phyloP scores from a whole-genome alignment of 2,113 vertebrate genomes.

The Turdus rufiventris region DNA sequence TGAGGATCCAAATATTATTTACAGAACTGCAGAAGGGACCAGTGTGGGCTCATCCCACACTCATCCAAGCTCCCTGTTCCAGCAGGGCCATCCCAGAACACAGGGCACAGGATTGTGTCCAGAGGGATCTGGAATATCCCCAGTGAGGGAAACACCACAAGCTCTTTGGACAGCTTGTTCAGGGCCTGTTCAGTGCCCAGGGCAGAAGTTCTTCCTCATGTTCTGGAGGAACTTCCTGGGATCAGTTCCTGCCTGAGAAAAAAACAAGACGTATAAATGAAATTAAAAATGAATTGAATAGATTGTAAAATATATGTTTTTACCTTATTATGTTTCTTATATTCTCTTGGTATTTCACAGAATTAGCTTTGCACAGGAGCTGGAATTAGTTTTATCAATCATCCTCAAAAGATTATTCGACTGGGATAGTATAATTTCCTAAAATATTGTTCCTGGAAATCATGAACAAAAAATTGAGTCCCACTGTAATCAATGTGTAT shows the following conservation, averaged over 20 bases:
- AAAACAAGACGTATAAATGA: neutral
- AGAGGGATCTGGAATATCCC: neutral
- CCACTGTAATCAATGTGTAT: neutral
- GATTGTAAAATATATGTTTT: neutral
- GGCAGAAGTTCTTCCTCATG: neutral
- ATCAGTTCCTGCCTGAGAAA: neutral
- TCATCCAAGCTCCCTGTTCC: neutral
- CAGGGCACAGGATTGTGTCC: neutral
- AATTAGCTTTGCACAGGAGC: neutral
- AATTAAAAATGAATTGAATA: neutral
- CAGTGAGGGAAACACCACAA: neutral
- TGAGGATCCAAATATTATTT: neutral
- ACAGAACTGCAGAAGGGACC: neutral
- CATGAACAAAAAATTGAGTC: neutral
- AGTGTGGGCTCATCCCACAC: neutral
- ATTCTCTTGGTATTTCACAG: neutral
- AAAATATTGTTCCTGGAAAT: neutral
- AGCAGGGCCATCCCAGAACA: neutral
- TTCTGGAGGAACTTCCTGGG: neutral
- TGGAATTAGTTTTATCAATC: neutral
- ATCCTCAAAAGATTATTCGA: neutral
- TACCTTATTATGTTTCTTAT: neutral
- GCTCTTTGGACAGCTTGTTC: neutral
- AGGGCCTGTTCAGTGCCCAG: neutral
- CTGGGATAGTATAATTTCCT: neutral